Evolutionary conservation across 2,113 vertebrate genomes (phyloP), one percentile per base, ranked within the genome.

Genomic region (Talpa occidentalis): DNA sequence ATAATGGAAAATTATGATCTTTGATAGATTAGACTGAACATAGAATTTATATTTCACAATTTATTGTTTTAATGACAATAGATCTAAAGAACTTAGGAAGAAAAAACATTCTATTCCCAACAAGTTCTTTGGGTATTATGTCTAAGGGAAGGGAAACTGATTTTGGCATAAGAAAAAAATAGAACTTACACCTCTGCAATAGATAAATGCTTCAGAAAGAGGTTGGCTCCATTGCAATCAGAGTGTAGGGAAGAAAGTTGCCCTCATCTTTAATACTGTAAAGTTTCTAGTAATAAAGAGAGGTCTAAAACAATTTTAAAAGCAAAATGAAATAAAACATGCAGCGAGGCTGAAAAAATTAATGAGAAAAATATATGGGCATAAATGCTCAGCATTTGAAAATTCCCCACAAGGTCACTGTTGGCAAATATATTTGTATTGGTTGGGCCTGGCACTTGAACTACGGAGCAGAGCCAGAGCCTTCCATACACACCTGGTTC

Each of bases 281-380:
- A 91, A 80, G 56, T 62, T 86, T 95, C 79, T 62, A 49, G 54
- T 56, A 49, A 35, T 44, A 87, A 30, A 87, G n/a, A 92, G 4
- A 49, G 70, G 60, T 74, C 94, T 62, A 88, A 95, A 96, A 88
- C n/a, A 89, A 44, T 88, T 89, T 90, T 79, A 17, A 67, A 88
- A 88, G 56, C 72, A 92, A 92, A 92, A 54, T 88, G 81, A 95
- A 95, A 90, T 91, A 94, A 92, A 90, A 59, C 16, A 3, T 76
- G 30, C 47, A 24, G 54, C 64, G 76, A 93, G 30, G 84, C 95
- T 93, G 92, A 94, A 93, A 89, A 87, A 94, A 79, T n/a, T n/a
- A 81, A 93, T 49, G 64, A 82, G 74, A 67, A 90, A 76, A 84
- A 89, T 83, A 79, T 83, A n/a, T 52, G 92, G 35, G 54, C 66